phyloP scores from a whole-genome alignment of 2,113 vertebrate genomes.

The Astur gentilis region DNA sequence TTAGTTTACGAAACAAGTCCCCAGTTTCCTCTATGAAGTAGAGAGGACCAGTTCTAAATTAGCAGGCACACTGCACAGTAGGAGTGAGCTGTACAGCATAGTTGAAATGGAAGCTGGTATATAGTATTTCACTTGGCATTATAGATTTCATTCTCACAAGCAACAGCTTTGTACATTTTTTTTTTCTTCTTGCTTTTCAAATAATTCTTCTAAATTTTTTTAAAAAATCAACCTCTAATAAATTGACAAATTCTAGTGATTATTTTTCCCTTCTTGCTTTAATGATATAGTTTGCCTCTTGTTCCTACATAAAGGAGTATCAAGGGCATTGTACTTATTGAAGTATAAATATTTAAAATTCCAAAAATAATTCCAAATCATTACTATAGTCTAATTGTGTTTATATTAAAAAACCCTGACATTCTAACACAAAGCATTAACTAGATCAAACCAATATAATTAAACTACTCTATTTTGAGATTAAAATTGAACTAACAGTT shows the following conservation, averaged over 20 bases:
- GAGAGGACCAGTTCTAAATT: not conserved
- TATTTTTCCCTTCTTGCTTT: not conserved
- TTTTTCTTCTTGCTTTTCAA: not conserved
- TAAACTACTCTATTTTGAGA: not conserved
- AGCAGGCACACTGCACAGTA: not conserved
- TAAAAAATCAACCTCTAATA: accelerated
- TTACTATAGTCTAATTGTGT: not conserved
- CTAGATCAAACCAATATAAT: not conserved
- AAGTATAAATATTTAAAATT: not conserved
- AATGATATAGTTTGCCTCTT: not conserved
- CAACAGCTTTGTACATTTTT: not conserved
- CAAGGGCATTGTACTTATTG: not conserved
- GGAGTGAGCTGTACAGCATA: not conserved
- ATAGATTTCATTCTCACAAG: not conserved
- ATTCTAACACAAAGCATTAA: not conserved
- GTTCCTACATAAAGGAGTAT: not conserved
- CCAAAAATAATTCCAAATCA: not conserved
- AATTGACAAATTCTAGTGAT: not conserved
- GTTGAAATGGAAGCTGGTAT: not conserved
- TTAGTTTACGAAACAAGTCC: not conserved
- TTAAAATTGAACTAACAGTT: not conserved
- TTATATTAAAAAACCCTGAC: not conserved
- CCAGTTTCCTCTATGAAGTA: not conserved
- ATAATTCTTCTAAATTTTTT: not conserved
- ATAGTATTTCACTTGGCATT: not conserved